phyloP scores from a whole-genome alignment of 2,888 invertebrate genomes.

The Drosophila aldrichi region DNA sequence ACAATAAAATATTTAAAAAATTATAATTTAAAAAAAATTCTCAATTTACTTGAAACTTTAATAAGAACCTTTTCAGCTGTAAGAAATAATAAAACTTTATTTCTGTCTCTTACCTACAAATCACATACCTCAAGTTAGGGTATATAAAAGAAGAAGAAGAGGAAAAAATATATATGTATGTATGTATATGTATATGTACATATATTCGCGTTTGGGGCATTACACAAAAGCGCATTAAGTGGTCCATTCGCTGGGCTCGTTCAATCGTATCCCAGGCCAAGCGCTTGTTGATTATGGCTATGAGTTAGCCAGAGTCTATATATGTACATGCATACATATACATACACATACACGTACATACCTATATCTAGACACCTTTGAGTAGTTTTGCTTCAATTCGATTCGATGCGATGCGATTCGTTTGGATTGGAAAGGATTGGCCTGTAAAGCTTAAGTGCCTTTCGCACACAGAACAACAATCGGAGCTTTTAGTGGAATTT shows the following conservation, averaged over 20 bases:
- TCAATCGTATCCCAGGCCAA: constrained; percentile 55
- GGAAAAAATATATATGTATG: not conserved
- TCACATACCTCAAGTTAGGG: not conserved
- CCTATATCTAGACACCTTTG: constrained; percentile 18
- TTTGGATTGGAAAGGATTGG: constrained; percentile 33
- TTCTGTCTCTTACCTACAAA: too few species aligned
- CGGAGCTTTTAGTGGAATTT: constrained; percentile 62
- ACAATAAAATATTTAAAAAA: too few species aligned
- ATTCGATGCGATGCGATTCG: constrained; percentile 13
- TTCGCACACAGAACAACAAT: constrained; percentile 31
- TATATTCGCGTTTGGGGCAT: constrained; percentile 29
- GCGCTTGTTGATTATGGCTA: constrained; percentile 14
- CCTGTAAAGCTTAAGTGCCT: constrained; percentile 42
- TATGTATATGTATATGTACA: not conserved
- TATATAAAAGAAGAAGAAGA: not conserved
- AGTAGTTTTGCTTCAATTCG: constrained; percentile 44
- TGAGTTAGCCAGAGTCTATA: constrained; percentile 7
- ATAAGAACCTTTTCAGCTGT: too few species aligned
- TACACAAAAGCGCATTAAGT: constrained; percentile 63
- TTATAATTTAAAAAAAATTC: too few species aligned
- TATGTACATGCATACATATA: not conserved
- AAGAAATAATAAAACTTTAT: too few species aligned
- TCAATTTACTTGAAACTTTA: too few species aligned
- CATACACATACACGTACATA: not conserved
- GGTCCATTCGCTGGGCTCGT: constrained; percentile 65